Evolutionary conservation across 2,888 invertebrate genomes (phyloP), one percentile per base, ranked within the genome.

Genomic region (Meta bourneti): DNA sequence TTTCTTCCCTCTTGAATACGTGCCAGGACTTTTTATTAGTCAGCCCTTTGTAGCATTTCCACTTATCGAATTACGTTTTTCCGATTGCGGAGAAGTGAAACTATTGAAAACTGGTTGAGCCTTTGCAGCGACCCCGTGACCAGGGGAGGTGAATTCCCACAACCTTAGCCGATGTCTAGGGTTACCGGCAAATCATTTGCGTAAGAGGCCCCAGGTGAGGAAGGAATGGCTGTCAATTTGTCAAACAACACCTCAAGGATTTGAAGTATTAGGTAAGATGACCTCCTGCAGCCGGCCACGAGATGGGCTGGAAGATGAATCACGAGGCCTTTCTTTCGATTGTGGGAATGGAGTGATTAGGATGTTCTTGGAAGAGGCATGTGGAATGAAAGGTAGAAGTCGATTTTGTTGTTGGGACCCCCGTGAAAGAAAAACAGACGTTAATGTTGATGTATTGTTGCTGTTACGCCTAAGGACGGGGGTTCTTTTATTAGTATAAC

Each of bases 171-270:
- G 48, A n/a, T 34, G 74, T 71, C 34, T 88, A 70, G 34, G 52
- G 81, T 88, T 88, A 81, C 88, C 34, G 61, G 74, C 48, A 2
- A 16, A 34, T 74, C 72, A 71, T 85, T 85, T 78, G n/a, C 52
- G 71, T 70, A 87, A 87, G 79, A 79, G 51, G 52, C 54, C 52
- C 52, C 71, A 52, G 52, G 78, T 78, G 87, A 87, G 70, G 86
- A 87, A 51, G 20, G 79, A 20, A 78, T 11, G 79, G 61, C 88
- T 88, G 88, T 88, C 88, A 88, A 80, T 88, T 88, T 88, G 88
- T 88, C 88, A 88, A 88, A 61, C 69, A 87, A 87, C 80, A 88
- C 88, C 79, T 87, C 71, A 71, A 70, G 86, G 71, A 72, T 72
- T 70, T 87, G 69, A 85, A 34, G 69, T 49, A 85, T 85, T 85